Conservation (phyloP, 2,888 invertebrate species). For the Drosophila merina region DNA sequence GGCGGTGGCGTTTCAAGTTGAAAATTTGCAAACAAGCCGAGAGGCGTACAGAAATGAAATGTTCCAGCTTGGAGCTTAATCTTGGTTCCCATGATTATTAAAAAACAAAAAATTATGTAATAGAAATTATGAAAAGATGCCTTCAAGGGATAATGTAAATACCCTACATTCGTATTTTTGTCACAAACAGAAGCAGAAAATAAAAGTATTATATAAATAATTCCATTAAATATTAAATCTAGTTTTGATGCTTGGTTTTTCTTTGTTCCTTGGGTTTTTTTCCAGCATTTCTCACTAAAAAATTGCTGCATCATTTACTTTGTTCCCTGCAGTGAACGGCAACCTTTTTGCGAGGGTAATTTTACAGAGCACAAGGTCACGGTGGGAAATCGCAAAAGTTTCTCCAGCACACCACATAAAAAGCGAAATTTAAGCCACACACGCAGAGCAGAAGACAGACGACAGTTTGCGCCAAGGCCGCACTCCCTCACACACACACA, state of each 20-base stretch:
- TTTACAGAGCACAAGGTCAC: conserved; percentile 36
- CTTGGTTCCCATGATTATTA: conserved; percentile 20
- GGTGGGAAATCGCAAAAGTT: conserved; percentile 51
- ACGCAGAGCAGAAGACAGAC: conserved; percentile 54
- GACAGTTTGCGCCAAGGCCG: conserved; percentile 66
- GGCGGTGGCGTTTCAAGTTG: conserved; percentile 69
- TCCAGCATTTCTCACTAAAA: neutral
- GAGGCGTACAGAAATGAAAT: conserved; percentile 52
- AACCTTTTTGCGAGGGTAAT: conserved; percentile 35
- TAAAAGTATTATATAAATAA: too few relatives aligned
- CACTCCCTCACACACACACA: conserved; percentile 14
- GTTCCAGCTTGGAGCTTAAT: conserved; percentile 40
- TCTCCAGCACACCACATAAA: conserved; percentile 44
- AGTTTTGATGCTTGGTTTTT: too few relatives aligned
- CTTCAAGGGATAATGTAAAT: neutral
- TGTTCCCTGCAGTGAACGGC: conserved; percentile 28
- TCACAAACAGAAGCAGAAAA: too few relatives aligned
- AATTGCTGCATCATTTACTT: conserved; percentile 22
- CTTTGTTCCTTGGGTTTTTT: neutral
- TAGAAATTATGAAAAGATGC: neutral
- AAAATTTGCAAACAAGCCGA: conserved; percentile 73
- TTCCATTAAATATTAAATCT: too few relatives aligned
- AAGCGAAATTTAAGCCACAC: conserved; percentile 68
- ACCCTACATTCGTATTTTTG: neutral
- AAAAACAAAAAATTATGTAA: neutral